Percentiles rank a stretch among this genome's conserved stretches.
phyloP scores from a whole-genome alignment of 2,888 invertebrate genomes.

The Polydesmus complanatus region DNA sequence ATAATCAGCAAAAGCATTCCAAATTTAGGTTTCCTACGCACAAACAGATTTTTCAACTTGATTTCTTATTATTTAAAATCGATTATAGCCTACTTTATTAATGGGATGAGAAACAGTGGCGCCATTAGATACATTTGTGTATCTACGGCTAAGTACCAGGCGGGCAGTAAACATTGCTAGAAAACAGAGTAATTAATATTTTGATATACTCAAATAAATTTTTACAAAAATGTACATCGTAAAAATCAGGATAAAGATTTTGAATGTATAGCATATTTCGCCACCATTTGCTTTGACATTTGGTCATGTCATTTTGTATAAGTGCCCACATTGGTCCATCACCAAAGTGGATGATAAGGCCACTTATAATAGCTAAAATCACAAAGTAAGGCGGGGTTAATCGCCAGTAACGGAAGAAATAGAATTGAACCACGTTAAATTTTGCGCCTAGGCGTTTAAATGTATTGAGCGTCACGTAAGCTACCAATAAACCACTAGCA shows the following conservation, averaged over 20 bases:
- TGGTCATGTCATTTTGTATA: background rate
- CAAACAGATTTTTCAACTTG: background rate
- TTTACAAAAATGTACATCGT: background rate
- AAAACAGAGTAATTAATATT: background rate
- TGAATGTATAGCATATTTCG: constrained; percentile 3
- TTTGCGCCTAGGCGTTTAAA: background rate
- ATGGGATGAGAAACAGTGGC: constrained; percentile 1
- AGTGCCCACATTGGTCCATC: constrained; percentile 1
- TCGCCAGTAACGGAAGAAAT: background rate
- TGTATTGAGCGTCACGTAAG: background rate
- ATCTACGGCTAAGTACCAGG: constrained; percentile 8
- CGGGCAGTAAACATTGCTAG: background rate
- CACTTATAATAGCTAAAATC: background rate
- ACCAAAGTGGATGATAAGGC: background rate
- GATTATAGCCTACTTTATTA: background rate
- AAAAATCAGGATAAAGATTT: background rate
- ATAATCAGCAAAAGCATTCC: background rate
- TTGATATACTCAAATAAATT: background rate
- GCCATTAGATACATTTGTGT: constrained; percentile 1
- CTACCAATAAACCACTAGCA: background rate
- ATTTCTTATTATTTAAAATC: too few species aligned
- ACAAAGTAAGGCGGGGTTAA: background rate
- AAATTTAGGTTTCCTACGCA: constrained; percentile 1
- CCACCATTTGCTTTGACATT: constrained; percentile 1
- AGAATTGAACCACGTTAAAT: background rate